A percentile compares a stretch with the other conserved stretches of the same genome.
Conservation (phyloP, 1,140 invertebrate species). For the Drosophila nigromelanica region DNA sequence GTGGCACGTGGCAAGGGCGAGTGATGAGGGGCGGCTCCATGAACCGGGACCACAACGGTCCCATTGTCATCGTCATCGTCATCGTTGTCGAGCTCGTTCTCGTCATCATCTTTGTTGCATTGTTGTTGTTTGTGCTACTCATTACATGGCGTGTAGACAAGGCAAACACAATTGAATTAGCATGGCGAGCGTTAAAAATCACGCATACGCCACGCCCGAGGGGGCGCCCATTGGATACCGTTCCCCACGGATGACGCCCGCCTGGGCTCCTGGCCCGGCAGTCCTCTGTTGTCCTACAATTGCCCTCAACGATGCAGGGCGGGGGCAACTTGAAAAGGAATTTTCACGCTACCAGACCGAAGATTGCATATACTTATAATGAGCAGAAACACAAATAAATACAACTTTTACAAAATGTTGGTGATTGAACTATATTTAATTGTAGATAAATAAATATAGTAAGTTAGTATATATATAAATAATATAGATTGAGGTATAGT, state of each 20-base stretch:
- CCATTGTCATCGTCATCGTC: conserved; percentile 50
- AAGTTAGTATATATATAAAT: no score
- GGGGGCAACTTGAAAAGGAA: conserved; percentile 9
- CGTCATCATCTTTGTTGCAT: conserved; percentile 28
- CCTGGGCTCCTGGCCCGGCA: background rate
- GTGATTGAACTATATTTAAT: no score
- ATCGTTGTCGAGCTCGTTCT: conserved; percentile 44
- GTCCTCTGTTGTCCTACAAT: conserved; percentile 69
- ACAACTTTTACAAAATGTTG: no score
- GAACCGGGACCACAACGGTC: conserved; percentile 42
- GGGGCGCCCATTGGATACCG: conserved; percentile 17
- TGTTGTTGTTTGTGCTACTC: conserved; percentile 74
- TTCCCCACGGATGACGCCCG: conserved; percentile 40
- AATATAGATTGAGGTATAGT: no score
- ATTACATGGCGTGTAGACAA: conserved; percentile 81
- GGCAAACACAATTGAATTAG: conserved; percentile 81
- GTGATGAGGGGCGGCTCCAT: background rate
- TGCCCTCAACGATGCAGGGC: conserved; percentile 65
- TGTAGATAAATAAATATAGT: no score
- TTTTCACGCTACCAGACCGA: conserved; percentile 15
- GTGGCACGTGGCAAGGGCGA: conserved; percentile 51
- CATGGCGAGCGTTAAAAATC: conserved; percentile 74
- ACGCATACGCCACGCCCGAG: conserved; percentile 69
- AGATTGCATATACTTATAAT: background rate
- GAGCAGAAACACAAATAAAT: conserved; percentile 2